phyloP scores from a whole-genome alignment of 2,888 invertebrate species.

The Mamestra brassicae region DNA sequence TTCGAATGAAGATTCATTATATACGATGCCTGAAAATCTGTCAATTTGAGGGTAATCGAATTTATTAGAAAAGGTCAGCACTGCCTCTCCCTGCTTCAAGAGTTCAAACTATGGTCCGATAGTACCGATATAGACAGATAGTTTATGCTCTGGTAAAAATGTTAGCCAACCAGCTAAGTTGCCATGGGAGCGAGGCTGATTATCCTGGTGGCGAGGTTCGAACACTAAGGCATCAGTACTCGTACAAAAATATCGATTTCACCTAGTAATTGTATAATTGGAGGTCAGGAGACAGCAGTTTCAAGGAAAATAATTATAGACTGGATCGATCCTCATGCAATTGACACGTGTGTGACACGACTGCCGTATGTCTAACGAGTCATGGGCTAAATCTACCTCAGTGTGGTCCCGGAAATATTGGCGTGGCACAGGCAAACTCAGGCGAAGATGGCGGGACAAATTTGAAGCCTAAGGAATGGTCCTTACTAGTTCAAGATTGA shows the following conservation, averaged over 20 bases:
- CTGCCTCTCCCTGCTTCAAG: no score
- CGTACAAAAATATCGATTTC: constrained; percentile 10
- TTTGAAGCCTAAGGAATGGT: background rate
- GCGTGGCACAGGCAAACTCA: background rate
- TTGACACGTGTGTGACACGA: background rate
- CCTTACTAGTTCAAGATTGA: background rate
- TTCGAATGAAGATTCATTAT: no score
- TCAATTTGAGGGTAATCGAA: no score
- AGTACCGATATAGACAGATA: no score
- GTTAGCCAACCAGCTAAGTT: background rate
- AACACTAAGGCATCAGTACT: background rate
- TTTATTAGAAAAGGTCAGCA: no score
- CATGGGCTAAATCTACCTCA: background rate
- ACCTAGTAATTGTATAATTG: background rate
- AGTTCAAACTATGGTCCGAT: no score
- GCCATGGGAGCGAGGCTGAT: background rate
- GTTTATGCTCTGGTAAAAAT: background rate
- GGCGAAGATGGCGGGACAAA: background rate
- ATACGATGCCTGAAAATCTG: no score
- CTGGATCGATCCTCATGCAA: background rate
- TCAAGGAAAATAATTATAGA: background rate
- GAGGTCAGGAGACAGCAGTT: constrained; percentile 5
- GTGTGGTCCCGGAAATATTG: background rate
- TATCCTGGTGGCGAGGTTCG: background rate
- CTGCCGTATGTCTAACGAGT: background rate